A percentile compares a stretch with the other conserved stretches of the same genome.
phyloP scores from a whole-genome alignment of 2,113 vertebrate genomes.

The Butastur rufipennis region DNA sequence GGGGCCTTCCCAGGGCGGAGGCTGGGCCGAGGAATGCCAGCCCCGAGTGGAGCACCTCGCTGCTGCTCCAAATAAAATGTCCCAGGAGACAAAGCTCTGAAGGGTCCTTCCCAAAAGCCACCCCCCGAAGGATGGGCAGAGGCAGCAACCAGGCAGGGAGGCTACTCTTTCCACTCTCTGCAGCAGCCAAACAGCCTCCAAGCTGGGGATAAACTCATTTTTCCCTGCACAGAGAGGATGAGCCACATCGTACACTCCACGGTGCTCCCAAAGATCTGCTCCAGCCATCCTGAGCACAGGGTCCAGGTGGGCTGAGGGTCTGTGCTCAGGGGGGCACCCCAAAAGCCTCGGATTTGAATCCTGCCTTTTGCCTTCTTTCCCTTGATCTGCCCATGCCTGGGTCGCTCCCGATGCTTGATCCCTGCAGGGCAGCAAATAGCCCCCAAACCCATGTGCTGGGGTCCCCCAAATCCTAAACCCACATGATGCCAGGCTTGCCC shows the following conservation, averaged over 20 bases:
- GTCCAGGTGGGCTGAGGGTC: neutral
- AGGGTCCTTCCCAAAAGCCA: neutral
- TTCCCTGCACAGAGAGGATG: neutral
- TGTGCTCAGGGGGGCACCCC: neutral
- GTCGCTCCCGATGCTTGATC: rapidly evolving
- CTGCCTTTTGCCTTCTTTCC: neutral
- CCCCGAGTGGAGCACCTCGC: neutral
- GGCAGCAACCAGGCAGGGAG: neutral
- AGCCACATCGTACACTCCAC: rapidly evolving
- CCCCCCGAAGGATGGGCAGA: neutral
- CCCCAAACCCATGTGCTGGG: rapidly evolving
- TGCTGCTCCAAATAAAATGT: neutral
- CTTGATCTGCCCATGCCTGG: rapidly evolving
- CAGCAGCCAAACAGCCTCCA: neutral
- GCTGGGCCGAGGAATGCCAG: neutral
- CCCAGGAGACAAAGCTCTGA: neutral
- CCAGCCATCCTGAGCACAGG: neutral
- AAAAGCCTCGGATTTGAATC: neutral
- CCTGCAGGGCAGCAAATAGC: neutral
- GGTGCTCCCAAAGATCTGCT: neutral
- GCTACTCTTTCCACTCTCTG: neutral
- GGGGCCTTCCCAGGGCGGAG: neutral
- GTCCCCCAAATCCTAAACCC: neutral
- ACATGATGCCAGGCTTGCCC: rapidly evolving
- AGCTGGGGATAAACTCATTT: neutral